Evolutionary conservation across 2,888 invertebrate genomes (phyloP).

Genomic region (Invenusta paracnida): DNA sequence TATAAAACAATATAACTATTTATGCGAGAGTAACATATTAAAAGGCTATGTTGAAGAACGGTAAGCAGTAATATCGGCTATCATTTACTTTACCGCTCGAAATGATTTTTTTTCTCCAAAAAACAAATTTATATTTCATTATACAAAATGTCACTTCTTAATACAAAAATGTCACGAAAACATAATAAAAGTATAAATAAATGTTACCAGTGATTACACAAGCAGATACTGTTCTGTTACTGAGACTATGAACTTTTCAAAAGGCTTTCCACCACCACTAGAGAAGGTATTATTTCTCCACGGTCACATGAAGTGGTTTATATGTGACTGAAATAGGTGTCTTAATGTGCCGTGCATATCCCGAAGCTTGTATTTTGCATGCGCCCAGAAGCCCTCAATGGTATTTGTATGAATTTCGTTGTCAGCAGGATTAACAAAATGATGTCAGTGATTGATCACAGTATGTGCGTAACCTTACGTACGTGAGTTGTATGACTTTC

Average conservation of each 20-base stretch:
- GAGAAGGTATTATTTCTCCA: slow-evolving; percentile 16
- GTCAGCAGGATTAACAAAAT: slow-evolving; percentile 10
- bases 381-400: slow-evolving; percentile 18
- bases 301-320: slow-evolving; percentile 16
- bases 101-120: neutral
- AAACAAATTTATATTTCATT: too few species aligned
- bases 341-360: neutral
- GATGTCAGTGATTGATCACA: slow-evolving; percentile 18
- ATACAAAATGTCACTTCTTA: too few species aligned
- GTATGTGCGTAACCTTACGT: neutral
- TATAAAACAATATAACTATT: too few species aligned
- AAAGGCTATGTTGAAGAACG: too few species aligned
- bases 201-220: neutral
- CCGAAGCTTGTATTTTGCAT: neutral
- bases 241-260: neutral
- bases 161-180: too few species aligned
- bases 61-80: too few species aligned
- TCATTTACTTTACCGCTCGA: neutral
- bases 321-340: slow-evolving; percentile 27
- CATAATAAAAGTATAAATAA: too few species aligned
- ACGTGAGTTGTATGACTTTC: too few species aligned
- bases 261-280: neutral
- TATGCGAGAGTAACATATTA: too few species aligned
- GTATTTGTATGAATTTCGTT: slow-evolving; percentile 14
- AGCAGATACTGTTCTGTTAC: neutral